Evolutionary conservation across 64 coral and sea anemone genomes (phyloP).

Genomic region (Stylophora pistillata): DNA sequence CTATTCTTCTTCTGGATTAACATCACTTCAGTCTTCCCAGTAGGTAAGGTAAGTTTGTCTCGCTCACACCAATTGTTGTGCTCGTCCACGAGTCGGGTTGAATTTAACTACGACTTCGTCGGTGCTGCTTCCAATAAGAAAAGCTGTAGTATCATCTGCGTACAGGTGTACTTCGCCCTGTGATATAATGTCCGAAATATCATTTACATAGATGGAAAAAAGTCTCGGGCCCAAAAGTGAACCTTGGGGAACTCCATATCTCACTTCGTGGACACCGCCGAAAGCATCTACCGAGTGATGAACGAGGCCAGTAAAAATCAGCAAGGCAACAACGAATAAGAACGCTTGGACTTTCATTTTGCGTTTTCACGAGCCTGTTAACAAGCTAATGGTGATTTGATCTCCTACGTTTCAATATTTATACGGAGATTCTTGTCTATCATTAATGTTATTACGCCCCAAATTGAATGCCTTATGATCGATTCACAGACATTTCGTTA

Average conservation of each 20-base stretch:
- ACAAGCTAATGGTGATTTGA: background rate
- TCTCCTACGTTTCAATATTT: background rate
- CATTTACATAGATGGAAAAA: background rate
- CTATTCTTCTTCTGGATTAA: background rate
- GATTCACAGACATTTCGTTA: background rate
- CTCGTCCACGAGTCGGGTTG: background rate
- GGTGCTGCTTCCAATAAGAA: background rate
- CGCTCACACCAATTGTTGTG: background rate
- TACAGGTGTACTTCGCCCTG: background rate
- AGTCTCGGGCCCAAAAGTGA: background rate
- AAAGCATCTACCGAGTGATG: no score
- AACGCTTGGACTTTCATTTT: no score
- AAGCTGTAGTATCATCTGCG: background rate
- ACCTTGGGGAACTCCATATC: background rate
- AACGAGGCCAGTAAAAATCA: no score
- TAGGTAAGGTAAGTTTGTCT: background rate
- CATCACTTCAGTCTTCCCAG: slow-evolving; percentile 12
- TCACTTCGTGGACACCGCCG: no score
- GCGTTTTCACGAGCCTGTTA: no score
- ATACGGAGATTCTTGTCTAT: background rate
- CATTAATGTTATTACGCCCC: background rate
- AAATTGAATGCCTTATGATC: background rate
- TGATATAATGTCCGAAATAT: background rate
- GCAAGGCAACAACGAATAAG: no score
- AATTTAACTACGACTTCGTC: background rate